Base-by-base conservation (phyloP, 2,888 invertebrate genomes). In the Eupithecia subumbrata region DNA sequence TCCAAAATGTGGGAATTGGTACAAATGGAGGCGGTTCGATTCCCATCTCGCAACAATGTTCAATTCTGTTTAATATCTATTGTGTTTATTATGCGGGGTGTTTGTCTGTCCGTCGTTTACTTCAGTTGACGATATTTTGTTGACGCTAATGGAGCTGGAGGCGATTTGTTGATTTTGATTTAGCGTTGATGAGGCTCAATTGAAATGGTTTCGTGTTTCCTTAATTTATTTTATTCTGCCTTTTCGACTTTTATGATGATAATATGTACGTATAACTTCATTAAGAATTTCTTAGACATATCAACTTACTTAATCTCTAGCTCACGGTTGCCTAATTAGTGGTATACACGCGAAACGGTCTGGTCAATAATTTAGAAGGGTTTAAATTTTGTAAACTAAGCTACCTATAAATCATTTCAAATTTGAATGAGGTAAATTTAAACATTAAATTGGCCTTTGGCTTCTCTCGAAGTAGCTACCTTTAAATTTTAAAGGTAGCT, bases 81-180 rank as follows among this genome's bases (percentile, higher is more conserved):
- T 85, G 81, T 83, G 82, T 84, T 86, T 84, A 84, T 85, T 80
- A 93, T 94, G 93, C 93, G 93, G 93, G 93, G 89, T 90, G 88
- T 91, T 91, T 93, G 92, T 92, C 80, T 81, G 83, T 75, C 83
- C 64, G 74, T 72, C 75, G 83, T 87, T 89, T 89, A 86, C 86
- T 85, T 84, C 81, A 86, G 85, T 87, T 84, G 81, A 79, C 83
- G 78, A 79, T 81, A 87, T 87, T 87, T 85, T 85, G 84, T 85
- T 79, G 79, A 84, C 69, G 45, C 79, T 81, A 78, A 76, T 82
- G 81, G 79, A 80, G 80, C 79, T 80, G 76, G 52, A 78, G 78
- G 73, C 79, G 74, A 73, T 72, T 79, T 80, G 78, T 81, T 82
- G 82, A 81, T 77, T 74, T 45, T 81, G 72, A 76, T 80, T 79